Evolutionary conservation across 2,797 vertebrate genomes (phyloP).

Genomic region (Pantherophis vulpinus): DNA sequence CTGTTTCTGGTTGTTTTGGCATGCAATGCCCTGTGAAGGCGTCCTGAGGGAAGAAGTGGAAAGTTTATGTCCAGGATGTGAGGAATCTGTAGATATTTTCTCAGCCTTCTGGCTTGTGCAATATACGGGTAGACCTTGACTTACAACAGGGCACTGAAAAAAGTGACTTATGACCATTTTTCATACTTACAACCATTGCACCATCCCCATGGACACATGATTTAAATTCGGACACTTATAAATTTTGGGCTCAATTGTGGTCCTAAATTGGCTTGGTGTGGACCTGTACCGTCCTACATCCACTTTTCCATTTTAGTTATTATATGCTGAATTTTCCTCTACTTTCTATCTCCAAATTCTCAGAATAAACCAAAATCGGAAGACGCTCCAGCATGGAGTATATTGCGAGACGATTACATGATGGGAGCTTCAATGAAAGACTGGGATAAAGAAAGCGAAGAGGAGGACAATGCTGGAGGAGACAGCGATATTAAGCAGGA

Average conservation of each 20-base stretch:
- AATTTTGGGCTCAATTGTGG: too few relatives aligned
- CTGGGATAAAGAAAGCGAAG: slow-evolving; percentile 88
- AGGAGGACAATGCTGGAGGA: slow-evolving; percentile 34
- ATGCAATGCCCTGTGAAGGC: neutral
- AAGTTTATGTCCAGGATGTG: neutral
- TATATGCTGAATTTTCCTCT: slow-evolving; percentile 12
- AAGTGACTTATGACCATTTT: too few relatives aligned
- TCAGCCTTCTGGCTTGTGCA: neutral
- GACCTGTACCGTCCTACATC: neutral
- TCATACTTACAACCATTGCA: too few relatives aligned
- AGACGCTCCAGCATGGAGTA: slow-evolving; percentile 80
- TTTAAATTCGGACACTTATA: too few relatives aligned
- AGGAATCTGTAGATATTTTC: neutral
- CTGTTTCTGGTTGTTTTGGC: neutral
- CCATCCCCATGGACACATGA: too few relatives aligned
- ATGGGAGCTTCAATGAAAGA: slow-evolving; percentile 97
- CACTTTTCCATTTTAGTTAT: neutral
- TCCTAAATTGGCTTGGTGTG: too few relatives aligned
- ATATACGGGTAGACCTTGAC: neutral
- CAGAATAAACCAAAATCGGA: slow-evolving; percentile 69
- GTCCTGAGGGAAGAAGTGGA: neutral
- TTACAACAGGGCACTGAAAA: too few relatives aligned
- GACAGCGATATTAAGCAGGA: slow-evolving; percentile 33
- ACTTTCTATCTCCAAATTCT: slow-evolving; percentile 20
- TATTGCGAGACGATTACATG: slow-evolving; percentile 95